These are phyloP conservation scores for Orthosia incerta DNA, from an alignment of 2,888 invertebrate genomes.

Conservation along the genomic window DNA sequence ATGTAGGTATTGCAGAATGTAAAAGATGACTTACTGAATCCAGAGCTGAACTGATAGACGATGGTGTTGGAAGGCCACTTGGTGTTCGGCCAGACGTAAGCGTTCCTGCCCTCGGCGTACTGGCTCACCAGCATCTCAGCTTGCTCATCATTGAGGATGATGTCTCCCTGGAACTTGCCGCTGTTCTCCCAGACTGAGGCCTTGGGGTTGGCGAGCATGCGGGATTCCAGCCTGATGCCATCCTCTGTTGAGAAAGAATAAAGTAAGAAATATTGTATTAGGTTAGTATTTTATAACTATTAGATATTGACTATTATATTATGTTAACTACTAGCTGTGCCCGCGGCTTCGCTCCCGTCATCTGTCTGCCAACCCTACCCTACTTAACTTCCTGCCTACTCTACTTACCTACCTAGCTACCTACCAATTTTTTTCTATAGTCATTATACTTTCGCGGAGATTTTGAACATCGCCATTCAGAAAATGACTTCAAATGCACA, in stretches of 20 bases:
- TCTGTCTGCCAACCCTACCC: no score
- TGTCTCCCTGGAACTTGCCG: slow-evolving; percentile 80
- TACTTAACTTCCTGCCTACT: no score
- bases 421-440: no score
- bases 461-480: no score
- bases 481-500: no score
- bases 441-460: no score
- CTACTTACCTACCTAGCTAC: no score
- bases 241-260: slow-evolving; percentile 50
- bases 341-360: no score
- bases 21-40: slow-evolving; percentile 63
- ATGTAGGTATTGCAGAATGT: no score
- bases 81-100: slow-evolving; percentile 73
- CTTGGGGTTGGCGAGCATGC: slow-evolving; percentile 63
- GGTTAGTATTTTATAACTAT: no score
- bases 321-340: no score
- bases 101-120: slow-evolving; percentile 71
- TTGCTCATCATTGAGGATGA: slow-evolving; percentile 74
- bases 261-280: not conserved
- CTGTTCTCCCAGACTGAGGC: slow-evolving; percentile 74
- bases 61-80: slow-evolving; percentile 74
- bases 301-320: no score
- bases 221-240: slow-evolving; percentile 66
- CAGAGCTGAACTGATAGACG: slow-evolving; percentile 72
- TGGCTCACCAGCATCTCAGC: slow-evolving; percentile 71